Evolutionary conservation across 2,113 vertebrate genomes (phyloP).

Genomic region (Himantopus leucocephalus): DNA sequence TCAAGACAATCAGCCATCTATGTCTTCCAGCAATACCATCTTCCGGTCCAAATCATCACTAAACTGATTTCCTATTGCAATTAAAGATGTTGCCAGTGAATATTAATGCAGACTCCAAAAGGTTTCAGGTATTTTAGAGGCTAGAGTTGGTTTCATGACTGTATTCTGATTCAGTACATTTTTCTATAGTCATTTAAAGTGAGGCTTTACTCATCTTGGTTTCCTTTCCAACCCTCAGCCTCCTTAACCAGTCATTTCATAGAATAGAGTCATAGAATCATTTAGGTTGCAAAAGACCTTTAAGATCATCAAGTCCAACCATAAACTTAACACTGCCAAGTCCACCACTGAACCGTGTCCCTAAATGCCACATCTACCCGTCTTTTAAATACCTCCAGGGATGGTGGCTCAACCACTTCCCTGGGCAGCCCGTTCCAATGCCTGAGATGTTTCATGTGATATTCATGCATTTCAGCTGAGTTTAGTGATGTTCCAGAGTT

Average conservation of each 20-base stretch:
- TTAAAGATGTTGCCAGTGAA: neutral
- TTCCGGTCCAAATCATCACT: neutral
- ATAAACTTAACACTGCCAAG: neutral
- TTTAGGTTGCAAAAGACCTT: neutral
- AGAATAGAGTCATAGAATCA: too few relatives aligned
- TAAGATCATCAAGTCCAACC: neutral
- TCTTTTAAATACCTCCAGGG: neutral
- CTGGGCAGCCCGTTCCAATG: neutral
- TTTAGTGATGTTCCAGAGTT: neutral
- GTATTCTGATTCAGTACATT: neutral
- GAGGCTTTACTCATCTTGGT: neutral
- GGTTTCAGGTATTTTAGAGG: neutral
- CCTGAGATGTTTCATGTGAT: neutral
- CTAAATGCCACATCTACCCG: neutral
- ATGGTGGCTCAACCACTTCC: neutral
- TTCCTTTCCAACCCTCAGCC: neutral
- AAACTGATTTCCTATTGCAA: neutral
- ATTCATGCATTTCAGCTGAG: neutral
- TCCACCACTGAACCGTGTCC: neutral
- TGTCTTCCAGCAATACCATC: neutral
- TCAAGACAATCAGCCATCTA: neutral
- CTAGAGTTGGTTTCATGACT: neutral
- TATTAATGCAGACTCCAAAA: neutral
- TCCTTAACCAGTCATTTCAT: neutral
- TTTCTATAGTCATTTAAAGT: neutral